Evolutionary conservation across 2,113 vertebrate species (phyloP), one percentile per base, ranked within the genome.

Genomic region (Pseudopodoces humilis): DNA sequence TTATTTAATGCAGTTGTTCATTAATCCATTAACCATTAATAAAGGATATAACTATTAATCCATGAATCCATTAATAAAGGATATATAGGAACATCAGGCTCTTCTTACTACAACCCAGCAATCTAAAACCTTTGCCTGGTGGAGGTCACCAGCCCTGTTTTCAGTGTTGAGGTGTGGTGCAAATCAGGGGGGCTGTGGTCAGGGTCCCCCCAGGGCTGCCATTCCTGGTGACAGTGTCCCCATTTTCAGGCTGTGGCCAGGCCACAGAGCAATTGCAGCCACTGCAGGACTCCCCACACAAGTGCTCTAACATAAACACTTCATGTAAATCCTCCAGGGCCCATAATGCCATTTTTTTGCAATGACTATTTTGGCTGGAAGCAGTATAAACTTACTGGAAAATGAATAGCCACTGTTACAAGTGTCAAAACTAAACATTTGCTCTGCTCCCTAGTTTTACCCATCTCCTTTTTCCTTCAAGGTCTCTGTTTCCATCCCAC

Each of bases 241-340:
- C 6, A 3, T 33, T 16, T 56, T 4, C 49, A 68, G 80, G n/a
- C 49, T 79, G 75, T 63, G 33, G 81, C 71, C 22, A 15, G 56
- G 39, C 53, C n/a, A 7, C 1, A 30, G 58, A 76, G 49, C 44
- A 31, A 4, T n/a, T 5, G 0, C 53, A 83, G 71, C 75, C 31
- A 4, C 62, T 0, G 0, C 47, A 39, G 68, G 49, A 9, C 53
- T 70, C 39, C 37, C 12, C 47, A 9, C 23, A 15, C 19, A 24
- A 33, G 22, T 39, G n/a, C 63, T 83, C 55, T 25, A 63, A 37
- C 47, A 69, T 3, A 49, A 88, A 50, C 27, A 1, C 21, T 72
- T 62, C 19, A 8, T 21, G 7, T 21, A 75, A 83, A 59, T 30
- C 84, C 65, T 50, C 35, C 25, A 55, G 47, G 33, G 49, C 49